Conservation (phyloP, 2,888 invertebrate genomes). For the Drosophila anceps region DNA sequence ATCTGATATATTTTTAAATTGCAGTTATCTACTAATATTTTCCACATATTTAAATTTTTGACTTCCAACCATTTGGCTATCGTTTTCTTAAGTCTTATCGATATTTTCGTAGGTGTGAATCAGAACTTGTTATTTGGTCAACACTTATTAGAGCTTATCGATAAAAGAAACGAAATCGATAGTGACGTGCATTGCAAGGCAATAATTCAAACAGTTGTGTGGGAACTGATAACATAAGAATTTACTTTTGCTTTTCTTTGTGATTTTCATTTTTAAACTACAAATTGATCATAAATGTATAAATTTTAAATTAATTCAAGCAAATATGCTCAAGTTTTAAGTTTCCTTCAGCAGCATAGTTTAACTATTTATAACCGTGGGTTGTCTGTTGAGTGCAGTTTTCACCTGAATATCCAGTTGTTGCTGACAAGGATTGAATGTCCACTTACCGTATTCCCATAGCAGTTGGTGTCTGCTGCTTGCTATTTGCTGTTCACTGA, state of each 20-base stretch:
- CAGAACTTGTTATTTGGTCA: neutral
- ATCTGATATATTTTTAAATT: neutral
- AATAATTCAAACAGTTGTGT: neutral
- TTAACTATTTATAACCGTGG: neutral
- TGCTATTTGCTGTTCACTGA: neutral
- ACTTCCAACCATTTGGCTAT: neutral
- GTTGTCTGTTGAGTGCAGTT: no score
- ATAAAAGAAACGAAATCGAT: neutral
- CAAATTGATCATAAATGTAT: neutral
- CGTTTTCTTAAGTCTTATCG: neutral
- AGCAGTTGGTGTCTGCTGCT: neutral
- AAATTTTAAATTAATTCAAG: neutral
- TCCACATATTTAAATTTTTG: neutral
- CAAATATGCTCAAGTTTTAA: neutral
- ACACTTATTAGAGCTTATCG: neutral
- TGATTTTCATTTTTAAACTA: neutral
- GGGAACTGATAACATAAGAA: neutral
- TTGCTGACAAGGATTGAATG: constrained; percentile 24
- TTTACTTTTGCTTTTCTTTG: neutral
- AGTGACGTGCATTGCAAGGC: no score
- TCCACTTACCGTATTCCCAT: constrained; percentile 70
- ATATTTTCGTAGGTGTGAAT: neutral
- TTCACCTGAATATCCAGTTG: neutral
- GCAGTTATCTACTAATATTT: neutral
- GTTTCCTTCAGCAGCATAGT: neutral